phyloP scores from a whole-genome alignment of 2,797 vertebrate genomes.

The Pogoniulus pusillus region DNA sequence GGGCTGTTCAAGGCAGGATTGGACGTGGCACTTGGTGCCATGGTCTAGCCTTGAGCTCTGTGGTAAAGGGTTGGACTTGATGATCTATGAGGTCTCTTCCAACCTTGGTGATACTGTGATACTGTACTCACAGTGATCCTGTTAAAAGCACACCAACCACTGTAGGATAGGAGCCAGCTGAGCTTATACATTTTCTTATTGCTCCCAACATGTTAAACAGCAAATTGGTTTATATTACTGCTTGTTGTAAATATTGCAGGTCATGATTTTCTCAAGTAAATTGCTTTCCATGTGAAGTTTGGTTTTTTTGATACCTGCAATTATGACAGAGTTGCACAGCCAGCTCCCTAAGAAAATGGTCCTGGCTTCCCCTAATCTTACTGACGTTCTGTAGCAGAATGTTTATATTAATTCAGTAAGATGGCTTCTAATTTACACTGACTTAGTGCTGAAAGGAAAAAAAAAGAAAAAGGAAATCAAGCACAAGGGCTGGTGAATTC shows the following conservation, averaged over 20 bases:
- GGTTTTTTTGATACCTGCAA: not conserved
- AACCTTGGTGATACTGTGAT: too few species aligned
- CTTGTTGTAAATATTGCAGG: not conserved
- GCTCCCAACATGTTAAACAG: not conserved
- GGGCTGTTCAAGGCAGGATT: too few species aligned
- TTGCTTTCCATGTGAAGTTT: not conserved
- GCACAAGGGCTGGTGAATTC: not conserved
- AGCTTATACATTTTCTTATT: not conserved
- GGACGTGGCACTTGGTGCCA: too few species aligned
- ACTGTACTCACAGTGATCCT: not conserved
- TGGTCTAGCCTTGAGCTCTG: too few species aligned
- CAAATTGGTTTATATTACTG: not conserved
- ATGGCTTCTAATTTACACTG: not conserved
- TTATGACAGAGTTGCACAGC: not conserved
- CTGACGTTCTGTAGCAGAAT: not conserved
- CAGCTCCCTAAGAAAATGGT: not conserved
- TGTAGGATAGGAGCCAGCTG: not conserved
- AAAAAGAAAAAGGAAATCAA: not conserved
- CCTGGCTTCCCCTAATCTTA: not conserved
- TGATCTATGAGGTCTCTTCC: too few species aligned
- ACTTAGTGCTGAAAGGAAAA: not conserved
- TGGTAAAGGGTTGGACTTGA: too few species aligned
- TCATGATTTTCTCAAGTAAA: not conserved
- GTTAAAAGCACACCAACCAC: not conserved
- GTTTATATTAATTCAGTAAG: not conserved